Base-by-base conservation (phyloP, 2,113 vertebrate genomes). In the Elgaria multicarinata region DNA sequence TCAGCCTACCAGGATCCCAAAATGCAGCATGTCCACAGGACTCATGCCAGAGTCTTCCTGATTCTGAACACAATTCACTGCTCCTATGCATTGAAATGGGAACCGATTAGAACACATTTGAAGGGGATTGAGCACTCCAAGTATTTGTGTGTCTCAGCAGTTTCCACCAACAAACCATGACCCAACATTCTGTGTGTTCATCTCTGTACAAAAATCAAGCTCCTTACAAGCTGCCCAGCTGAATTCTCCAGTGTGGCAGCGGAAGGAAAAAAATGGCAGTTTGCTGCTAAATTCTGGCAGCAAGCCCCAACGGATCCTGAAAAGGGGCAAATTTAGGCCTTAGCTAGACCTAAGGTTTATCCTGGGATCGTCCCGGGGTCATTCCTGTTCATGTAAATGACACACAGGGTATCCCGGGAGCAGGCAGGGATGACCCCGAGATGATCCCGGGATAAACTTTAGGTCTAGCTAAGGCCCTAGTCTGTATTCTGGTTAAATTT, bases 1-100 rank as follows among this genome's bases (percentile, higher is more conserved):
- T 87, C n/a, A 31, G 74, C 67, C 88, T 82, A 55, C 50, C 88
- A 92, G 71, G 83, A 80, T 36, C 10, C 83, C 26, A 31, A 31
- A 72, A 58, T 22, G 50, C 77, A 85, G 1, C 33, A 42, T 89
- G 46, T 50, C n/a, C 18, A 5, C 44, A 66, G n/a, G 53, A 9
- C 31, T 55, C 76, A 3, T 67, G 33, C 66, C 33, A 67, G 5
- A 69, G 16, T n/a, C 10, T 64, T 83, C 22, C 28, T 74, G 67
- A 33, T 6, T 58, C 33, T 58, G 13, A 36, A 39, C 33, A 77
- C 53, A 64, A 39, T 46, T 33, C 39, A 74, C 31, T n/a, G 14
- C 33, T 58, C 26, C 28, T 88, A 20, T 62, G 18, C 31, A 62
- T 2, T 88, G 10, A 62, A 74, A 75, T 62, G 20, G 81, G 44